Percentiles rank a stretch among this genome's conserved stretches.
Conservation (phyloP, 2,113 vertebrate genomes). For the Dasyornis broadbenti region DNA sequence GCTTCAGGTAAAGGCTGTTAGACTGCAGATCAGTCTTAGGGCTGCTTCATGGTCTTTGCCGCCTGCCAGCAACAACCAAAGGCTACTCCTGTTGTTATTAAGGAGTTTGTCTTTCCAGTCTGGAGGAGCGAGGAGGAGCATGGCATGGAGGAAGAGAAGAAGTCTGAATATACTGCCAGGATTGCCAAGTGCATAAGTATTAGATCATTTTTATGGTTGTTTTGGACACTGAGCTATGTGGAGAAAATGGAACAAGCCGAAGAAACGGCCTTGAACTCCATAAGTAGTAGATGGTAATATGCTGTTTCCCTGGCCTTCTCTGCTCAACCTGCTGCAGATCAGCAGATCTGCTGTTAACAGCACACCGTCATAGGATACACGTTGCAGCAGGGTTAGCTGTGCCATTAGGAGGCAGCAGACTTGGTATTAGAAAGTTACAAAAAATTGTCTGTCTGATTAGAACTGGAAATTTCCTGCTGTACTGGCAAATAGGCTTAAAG, state of each 20-base stretch:
- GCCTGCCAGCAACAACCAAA: neutral
- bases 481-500: neutral
- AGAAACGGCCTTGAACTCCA: neutral
- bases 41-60: neutral
- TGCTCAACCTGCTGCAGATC: fast-evolving
- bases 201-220: neutral
- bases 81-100: neutral
- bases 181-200: neutral
- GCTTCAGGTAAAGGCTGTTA: neutral
- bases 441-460: neutral
- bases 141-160: neutral
- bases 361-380: fast-evolving
- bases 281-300: neutral
- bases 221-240: neutral
- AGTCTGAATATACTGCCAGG: neutral
- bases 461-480: neutral
- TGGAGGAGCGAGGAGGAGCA: neutral
- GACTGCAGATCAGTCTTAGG: neutral
- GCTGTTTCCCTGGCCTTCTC: neutral
- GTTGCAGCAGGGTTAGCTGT: neutral
- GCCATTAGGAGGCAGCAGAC: neutral
- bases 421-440: neutral
- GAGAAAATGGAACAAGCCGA: neutral
- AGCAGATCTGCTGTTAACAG: neutral
- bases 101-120: neutral